These are phyloP conservation scores for Spheniscus humboldti DNA, from an alignment of 2,797 vertebrate species.

Conservation along the genomic window DNA sequence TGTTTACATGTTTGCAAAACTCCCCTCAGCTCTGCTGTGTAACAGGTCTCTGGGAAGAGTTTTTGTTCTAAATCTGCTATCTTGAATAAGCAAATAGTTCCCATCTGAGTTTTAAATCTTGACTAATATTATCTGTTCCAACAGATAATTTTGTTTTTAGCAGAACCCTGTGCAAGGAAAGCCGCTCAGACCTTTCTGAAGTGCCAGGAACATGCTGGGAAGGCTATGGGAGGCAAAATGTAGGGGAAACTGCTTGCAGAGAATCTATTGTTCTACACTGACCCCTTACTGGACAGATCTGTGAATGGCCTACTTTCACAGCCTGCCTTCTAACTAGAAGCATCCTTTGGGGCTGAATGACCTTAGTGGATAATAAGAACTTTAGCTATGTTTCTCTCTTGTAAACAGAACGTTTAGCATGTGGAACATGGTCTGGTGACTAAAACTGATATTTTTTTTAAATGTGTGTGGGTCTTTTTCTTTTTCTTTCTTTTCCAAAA, in stretches of 20 bases:
- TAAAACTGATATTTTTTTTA: neutral
- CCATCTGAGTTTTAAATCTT: conserved; percentile 25
- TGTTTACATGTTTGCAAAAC: conserved; percentile 38
- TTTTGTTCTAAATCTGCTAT: neutral
- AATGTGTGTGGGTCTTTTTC: neutral
- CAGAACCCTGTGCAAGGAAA: neutral
- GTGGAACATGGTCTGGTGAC: neutral
- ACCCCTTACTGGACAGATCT: conserved; percentile 38
- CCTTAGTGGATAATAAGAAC: conserved; percentile 45
- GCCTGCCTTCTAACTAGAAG: conserved; percentile 46
- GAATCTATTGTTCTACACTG: conserved; percentile 49
- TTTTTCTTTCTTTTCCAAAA: neutral
- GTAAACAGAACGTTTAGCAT: conserved; percentile 30
- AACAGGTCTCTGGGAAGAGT: neutral
- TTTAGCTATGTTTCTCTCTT: conserved; percentile 30
- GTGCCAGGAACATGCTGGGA: conserved; percentile 51
- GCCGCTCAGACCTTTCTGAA: neutral
- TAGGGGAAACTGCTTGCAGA: conserved; percentile 53
- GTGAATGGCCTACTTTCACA: conserved; percentile 51
- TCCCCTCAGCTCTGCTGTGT: neutral
- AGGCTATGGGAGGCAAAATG: conserved; percentile 54
- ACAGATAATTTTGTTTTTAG: conserved; percentile 27
- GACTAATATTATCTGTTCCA: conserved; percentile 1
- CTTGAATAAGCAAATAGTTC: conserved; percentile 1
- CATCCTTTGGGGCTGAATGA: conserved; percentile 49